Conservation (phyloP, 2,888 invertebrate genomes). For the Philereme transversata region DNA sequence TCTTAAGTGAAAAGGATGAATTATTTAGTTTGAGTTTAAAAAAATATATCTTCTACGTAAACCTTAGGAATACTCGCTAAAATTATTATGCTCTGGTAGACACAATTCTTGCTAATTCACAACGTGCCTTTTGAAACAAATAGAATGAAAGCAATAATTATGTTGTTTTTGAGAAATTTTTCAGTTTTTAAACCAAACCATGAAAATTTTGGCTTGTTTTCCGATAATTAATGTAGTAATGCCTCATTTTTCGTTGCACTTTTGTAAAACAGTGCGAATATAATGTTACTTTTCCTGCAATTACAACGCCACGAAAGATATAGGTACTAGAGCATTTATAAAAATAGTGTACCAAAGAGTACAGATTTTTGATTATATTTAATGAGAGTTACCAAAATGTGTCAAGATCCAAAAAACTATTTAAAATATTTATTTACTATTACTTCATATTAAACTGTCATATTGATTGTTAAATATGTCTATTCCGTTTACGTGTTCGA, state of each 20-base stretch:
- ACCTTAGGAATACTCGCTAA: slow-evolving; percentile 44
- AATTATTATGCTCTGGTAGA: slow-evolving; percentile 45
- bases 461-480: slow-evolving; percentile 36
- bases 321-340: slow-evolving; percentile 55
- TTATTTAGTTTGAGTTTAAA: slow-evolving; percentile 43
- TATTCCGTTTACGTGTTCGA: slow-evolving; percentile 53
- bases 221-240: slow-evolving; percentile 31
- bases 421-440: slow-evolving; percentile 33
- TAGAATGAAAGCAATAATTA: slow-evolving; percentile 23
- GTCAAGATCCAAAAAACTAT: slow-evolving; percentile 34
- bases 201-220: slow-evolving; percentile 46
- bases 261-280: slow-evolving; percentile 41
- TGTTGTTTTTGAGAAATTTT: background rate
- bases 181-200: slow-evolving; percentile 34
- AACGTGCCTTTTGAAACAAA: slow-evolving; percentile 48
- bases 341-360: slow-evolving; percentile 47
- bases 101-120: slow-evolving; percentile 39
- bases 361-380: slow-evolving; percentile 49
- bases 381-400: slow-evolving; percentile 49
- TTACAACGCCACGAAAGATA: slow-evolving; percentile 43
- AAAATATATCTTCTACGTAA: slow-evolving; percentile 51
- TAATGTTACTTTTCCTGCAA: slow-evolving; percentile 35
- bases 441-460: slow-evolving; percentile 32
- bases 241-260: slow-evolving; percentile 42
- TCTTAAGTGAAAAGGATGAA: slow-evolving; percentile 53